Evolutionary conservation across 1,140 invertebrate species (phyloP).

Genomic region (Monochamus saltuarius): DNA sequence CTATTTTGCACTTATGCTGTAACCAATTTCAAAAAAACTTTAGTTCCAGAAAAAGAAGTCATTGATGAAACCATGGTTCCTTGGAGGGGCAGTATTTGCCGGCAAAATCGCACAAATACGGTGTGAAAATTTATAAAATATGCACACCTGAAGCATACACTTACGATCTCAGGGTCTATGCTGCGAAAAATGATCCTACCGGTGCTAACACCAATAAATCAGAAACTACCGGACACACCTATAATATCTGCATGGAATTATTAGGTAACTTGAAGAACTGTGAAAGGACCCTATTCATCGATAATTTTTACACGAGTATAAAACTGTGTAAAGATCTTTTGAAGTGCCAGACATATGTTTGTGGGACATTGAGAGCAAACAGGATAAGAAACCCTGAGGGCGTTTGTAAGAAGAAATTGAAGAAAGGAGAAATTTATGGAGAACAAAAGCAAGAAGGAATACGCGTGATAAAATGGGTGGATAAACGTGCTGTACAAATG

Average conservation of each 20-base stretch:
- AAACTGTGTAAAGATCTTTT: too few relatives aligned
- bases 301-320: background rate
- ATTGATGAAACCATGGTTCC: too few relatives aligned
- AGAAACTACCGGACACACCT: background rate
- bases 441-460: background rate
- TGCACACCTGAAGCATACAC: background rate
- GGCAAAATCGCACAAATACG: background rate
- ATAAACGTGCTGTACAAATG: background rate
- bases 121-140: background rate
- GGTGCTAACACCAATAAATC: background rate
- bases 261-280: background rate
- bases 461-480: background rate
- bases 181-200: background rate
- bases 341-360: background rate
- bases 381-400: background rate
- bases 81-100: background rate
- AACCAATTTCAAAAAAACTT: background rate
- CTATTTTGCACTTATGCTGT: background rate
- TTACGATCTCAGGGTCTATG: background rate
- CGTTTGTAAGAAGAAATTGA: background rate
- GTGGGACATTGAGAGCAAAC: background rate
- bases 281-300: background rate
- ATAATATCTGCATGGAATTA: constrained; percentile 3
- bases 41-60: too few relatives aligned
- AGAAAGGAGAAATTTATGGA: constrained; percentile 9